These are phyloP conservation scores for Cardiocondyla obscurior DNA, from an alignment of 1,140 invertebrate species.

Conservation along the genomic window DNA sequence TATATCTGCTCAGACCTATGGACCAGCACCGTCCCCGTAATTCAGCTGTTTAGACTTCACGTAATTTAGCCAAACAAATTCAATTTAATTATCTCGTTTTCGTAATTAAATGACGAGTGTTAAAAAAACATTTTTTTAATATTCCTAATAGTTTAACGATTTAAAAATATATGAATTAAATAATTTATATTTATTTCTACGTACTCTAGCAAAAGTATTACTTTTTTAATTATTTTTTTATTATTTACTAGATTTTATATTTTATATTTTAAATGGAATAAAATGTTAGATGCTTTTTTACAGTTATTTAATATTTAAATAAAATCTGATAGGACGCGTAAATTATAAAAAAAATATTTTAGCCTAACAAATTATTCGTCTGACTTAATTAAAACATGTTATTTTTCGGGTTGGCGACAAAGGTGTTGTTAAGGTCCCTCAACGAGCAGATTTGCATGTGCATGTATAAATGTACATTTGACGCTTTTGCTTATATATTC, in stretches of 20 bases:
- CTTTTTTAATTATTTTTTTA: too few species aligned
- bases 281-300: background rate
- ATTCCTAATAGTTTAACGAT: background rate
- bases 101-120: background rate
- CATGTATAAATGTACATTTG: constrained; percentile 56
- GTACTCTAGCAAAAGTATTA: background rate
- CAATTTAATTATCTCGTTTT: background rate
- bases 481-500: constrained; percentile 56
- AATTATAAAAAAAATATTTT: background rate
- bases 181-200: background rate
- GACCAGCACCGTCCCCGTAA: constrained; percentile 22
- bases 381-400: background rate
- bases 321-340: background rate
- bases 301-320: background rate
- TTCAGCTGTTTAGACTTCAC: too few species aligned
- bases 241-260: too few species aligned
- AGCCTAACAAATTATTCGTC: background rate
- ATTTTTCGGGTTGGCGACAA: background rate
- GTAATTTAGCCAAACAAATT: background rate
- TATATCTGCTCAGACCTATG: constrained; percentile 20
- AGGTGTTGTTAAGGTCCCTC: constrained; percentile 14
- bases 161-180: background rate
- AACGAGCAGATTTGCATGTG: constrained; percentile 60
- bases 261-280: constrained; percentile 2
- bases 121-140: background rate